phyloP scores from a whole-genome alignment of 2,113 vertebrate genomes.

The Diadophis punctatus region DNA sequence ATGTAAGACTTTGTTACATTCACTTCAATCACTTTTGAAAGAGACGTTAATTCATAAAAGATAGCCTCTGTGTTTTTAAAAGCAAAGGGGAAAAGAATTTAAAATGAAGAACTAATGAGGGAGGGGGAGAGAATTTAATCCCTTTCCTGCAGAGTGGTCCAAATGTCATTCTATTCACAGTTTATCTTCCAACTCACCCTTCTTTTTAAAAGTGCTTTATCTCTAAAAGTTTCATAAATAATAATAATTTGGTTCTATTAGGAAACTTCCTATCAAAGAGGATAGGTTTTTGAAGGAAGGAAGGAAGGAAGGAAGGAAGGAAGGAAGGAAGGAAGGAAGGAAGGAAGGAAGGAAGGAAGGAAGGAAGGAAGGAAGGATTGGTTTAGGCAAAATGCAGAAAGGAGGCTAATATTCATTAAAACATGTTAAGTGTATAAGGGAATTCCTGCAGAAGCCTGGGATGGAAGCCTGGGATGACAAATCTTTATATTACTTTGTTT shows the following conservation, averaged over 20 bases:
- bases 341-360: no score
- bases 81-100: neutral
- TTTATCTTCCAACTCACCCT: neutral
- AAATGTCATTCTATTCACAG: neutral
- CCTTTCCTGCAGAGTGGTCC: no score
- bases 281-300: neutral
- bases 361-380: neutral
- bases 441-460: constrained; percentile 44
- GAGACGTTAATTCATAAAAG: neutral
- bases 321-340: no score
- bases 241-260: neutral
- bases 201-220: neutral
- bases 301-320: neutral
- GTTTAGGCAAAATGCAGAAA: constrained; percentile 38
- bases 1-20: neutral
- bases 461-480: constrained; percentile 51
- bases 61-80: neutral
- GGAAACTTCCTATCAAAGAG: neutral
- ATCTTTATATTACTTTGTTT: constrained; percentile 50
- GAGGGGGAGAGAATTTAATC: neutral
- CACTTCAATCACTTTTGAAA: neutral
- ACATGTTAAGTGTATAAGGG: constrained; percentile 48
- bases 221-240: neutral
- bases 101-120: neutral
- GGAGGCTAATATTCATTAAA: constrained; percentile 49